phyloP scores from a whole-genome alignment of 2,888 invertebrate genomes.

The Salticus scenicus region DNA sequence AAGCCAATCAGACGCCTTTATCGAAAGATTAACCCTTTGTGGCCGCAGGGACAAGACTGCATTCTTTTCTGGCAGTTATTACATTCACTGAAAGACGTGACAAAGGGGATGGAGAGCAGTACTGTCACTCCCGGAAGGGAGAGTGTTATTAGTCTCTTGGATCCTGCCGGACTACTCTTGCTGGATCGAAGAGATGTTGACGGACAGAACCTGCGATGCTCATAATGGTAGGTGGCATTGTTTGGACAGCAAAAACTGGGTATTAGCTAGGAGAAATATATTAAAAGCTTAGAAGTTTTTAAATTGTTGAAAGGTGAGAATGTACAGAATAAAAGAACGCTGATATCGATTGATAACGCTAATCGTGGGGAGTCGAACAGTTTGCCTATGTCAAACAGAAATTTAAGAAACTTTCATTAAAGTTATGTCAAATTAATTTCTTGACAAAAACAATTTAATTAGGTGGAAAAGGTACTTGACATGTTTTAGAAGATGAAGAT shows the following conservation, averaged over 20 bases:
- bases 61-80: conserved; percentile 69
- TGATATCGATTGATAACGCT: too few relatives aligned
- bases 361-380: too few relatives aligned
- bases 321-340: too few relatives aligned
- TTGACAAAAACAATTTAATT: too few relatives aligned
- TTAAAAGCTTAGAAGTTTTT: conserved; percentile 8
- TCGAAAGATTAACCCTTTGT: conserved; percentile 68
- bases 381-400: too few relatives aligned
- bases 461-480: too few relatives aligned
- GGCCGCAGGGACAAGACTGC: conserved; percentile 53
- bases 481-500: too few relatives aligned
- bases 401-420: too few relatives aligned
- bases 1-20: conserved; percentile 66
- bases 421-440: too few relatives aligned
- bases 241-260: conserved; percentile 11
- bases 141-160: conserved; percentile 9
- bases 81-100: conserved; percentile 61
- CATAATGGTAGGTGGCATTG: conserved; percentile 9
- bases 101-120: conserved; percentile 30
- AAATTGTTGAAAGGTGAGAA: conserved; percentile 12
- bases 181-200: background rate
- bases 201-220: conserved; percentile 6
- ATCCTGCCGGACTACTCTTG: background rate
- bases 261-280: background rate
- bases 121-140: background rate